phyloP scores from a whole-genome alignment of 2,113 vertebrate genomes.

The Panurus biarmicus region DNA sequence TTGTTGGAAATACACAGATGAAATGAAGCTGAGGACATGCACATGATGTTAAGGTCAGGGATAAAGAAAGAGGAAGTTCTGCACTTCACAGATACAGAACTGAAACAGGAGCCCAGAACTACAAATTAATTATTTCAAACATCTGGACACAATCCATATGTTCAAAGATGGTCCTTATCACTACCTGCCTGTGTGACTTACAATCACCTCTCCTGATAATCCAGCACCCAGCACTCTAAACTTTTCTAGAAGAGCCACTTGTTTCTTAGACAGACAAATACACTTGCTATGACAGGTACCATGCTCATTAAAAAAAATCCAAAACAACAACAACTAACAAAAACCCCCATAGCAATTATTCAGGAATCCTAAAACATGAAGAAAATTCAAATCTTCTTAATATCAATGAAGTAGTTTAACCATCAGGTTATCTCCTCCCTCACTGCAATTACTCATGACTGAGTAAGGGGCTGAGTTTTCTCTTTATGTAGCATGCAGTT shows the following conservation, averaged over 20 bases:
- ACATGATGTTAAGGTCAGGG: neutral
- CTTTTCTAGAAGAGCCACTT: neutral
- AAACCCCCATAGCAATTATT: neutral
- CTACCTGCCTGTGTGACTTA: neutral
- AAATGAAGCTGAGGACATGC: neutral
- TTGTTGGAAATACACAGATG: neutral
- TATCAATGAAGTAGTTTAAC: neutral
- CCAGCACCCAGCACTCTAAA: neutral
- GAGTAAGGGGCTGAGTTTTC: neutral
- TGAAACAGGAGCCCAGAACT: neutral
- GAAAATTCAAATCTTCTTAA: neutral
- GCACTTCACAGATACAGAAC: neutral
- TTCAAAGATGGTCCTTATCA: neutral
- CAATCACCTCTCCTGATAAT: neutral
- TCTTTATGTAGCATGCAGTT: neutral
- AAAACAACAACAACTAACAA: neutral
- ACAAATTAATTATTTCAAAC: neutral
- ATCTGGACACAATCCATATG: neutral
- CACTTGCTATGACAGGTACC: neutral
- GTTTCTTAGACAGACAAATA: neutral
- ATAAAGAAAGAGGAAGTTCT: neutral
- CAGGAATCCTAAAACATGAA: neutral
- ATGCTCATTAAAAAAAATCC: fast-evolving
- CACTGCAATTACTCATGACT: neutral
- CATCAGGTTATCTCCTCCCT: neutral